phyloP scores from a whole-genome alignment of 2,888 invertebrate genomes.

The Antitype chi region DNA sequence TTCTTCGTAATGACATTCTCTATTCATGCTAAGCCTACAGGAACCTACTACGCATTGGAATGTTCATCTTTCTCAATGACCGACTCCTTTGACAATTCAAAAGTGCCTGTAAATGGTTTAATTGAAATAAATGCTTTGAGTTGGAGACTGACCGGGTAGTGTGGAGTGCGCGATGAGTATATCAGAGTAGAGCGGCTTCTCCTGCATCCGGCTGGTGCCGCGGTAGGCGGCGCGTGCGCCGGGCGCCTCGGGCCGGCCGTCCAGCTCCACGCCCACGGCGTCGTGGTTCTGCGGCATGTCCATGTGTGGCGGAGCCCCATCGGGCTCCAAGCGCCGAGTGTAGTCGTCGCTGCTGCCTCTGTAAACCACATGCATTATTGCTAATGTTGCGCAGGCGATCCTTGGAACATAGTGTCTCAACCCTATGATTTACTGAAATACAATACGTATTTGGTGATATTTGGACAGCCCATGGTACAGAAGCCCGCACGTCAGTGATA shows the following conservation, averaged over 20 bases:
- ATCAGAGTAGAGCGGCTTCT: conserved; percentile 86
- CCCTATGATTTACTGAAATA: background rate
- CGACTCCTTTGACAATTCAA: background rate
- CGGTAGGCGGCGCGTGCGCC: conserved; percentile 63
- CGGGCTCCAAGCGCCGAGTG: conserved; percentile 62
- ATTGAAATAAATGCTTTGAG: background rate
- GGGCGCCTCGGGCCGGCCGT: conserved; percentile 61
- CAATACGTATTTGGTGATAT: background rate
- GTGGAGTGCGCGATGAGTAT: conserved; percentile 93
- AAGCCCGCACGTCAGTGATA: background rate
- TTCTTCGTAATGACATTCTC: too few relatives aligned
- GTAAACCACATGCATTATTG: background rate
- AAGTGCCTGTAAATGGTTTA: background rate
- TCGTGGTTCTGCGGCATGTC: conserved; percentile 60
- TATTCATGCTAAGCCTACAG: too few relatives aligned
- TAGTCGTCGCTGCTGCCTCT: conserved; percentile 75
- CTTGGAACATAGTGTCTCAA: background rate
- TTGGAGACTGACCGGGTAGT: conserved; percentile 76
- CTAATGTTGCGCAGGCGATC: background rate
- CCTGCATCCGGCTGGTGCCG: conserved; percentile 65
- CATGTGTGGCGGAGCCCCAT: conserved; percentile 53
- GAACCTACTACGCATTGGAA: background rate
- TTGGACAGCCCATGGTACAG: background rate
- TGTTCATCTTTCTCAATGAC: background rate
- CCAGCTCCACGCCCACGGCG: conserved; percentile 56